A percentile compares a stretch with the other conserved stretches of the same genome.
Evolutionary conservation across 2,797 vertebrate genomes (phyloP).

Genomic region (Lithobates pipiens): DNA sequence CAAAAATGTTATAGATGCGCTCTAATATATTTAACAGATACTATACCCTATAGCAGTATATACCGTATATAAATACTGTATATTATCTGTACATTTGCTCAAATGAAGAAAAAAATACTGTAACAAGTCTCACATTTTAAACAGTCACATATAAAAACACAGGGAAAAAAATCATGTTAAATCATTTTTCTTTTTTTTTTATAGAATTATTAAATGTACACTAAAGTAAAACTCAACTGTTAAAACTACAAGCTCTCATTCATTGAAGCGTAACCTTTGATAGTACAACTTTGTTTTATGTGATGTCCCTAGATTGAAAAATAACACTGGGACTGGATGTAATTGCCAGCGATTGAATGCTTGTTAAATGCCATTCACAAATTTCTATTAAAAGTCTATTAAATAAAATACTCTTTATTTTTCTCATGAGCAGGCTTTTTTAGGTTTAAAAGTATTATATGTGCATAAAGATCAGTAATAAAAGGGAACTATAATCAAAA

Average conservation of each 20-base stretch:
- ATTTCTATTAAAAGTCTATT: conserved; percentile 70
- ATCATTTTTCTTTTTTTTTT: not conserved
- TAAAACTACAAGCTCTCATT: not conserved
- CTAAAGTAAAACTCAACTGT: not conserved
- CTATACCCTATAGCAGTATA: too few relatives aligned
- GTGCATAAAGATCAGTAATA: conserved; percentile 69
- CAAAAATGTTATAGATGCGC: too few relatives aligned
- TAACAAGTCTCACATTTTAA: too few relatives aligned
- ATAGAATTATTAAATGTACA: not conserved
- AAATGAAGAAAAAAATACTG: too few relatives aligned
- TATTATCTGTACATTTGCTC: too few relatives aligned
- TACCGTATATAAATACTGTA: too few relatives aligned
- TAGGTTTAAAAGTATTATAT: conserved; percentile 68
- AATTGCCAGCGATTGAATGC: conserved; percentile 18
- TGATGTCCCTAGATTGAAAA: conserved; percentile 26
- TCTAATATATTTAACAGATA: too few relatives aligned
- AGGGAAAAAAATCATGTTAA: too few relatives aligned
- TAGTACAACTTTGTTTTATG: conserved; percentile 12
- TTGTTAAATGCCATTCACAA: conserved; percentile 63
- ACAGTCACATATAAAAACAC: too few relatives aligned
- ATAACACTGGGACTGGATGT: conserved; percentile 26
- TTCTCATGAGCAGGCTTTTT: conserved; percentile 77
- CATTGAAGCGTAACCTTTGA: not conserved
- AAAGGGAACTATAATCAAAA: conserved; percentile 70
- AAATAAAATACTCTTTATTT: conserved; percentile 73